Evolutionary conservation across 2,113 vertebrate genomes (phyloP), one percentile per base, ranked within the genome.

Genomic region (Cynocephalus volans): DNA sequence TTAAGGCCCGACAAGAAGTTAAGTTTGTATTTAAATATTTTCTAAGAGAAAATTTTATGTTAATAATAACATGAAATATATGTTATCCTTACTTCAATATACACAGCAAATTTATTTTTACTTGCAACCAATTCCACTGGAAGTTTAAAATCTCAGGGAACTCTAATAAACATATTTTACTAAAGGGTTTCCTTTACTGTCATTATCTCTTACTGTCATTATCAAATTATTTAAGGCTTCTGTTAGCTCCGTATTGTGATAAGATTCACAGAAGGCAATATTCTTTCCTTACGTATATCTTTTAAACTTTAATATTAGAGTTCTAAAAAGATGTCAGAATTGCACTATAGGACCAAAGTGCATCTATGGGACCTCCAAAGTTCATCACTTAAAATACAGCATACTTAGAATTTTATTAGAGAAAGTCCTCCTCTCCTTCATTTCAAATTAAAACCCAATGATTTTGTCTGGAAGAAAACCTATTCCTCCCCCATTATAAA

Each of bases 321-420:
- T 93, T 97, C 79, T 70, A 97, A 98, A 98, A 96, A 17, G 0
- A 92, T 95, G 45, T 36, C 45, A 93, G 80, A 92, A 98, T 96
- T 92, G 97, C 79, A 70, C 23, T 67, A 82, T 67, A 36, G 26
- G 89, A 83, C 67, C 67, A 62, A 41, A 41, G 41, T 41, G 41
- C 41, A 41, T 41, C 41, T 41, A 41, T 41, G 41, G 41, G 41
- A 6, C 31, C 15, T 21, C 8, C 80, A 96, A 97, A 96, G 41
- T 82, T 45, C 17, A 89, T 48, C 50, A 84, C 3, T 83, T 81
- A 75, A 88, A 93, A 87, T 60, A 77, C 48, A 67, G 13, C 93
- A 88, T 70, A 86, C 76, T 58, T 54, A 76, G 3, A 24, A 17
- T 91, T 98, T 75, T 96, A 95, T 45, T 91, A 60, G 60, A 91